phyloP scores from a whole-genome alignment of 2,113 vertebrate species.

The Lamprotornis superbus region DNA sequence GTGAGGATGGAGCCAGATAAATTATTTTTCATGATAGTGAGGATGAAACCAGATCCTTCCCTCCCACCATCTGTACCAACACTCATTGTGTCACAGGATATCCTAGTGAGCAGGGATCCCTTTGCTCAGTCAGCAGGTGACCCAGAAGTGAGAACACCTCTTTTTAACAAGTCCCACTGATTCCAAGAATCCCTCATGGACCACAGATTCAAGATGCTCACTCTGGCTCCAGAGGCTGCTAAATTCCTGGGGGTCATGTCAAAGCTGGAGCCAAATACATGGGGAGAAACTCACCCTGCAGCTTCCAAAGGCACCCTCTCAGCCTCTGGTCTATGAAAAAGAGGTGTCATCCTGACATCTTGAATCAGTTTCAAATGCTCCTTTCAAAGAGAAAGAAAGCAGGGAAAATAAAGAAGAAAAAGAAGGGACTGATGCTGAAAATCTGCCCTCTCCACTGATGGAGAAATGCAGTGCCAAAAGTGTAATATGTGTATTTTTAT shows the following conservation, averaged over 20 bases:
- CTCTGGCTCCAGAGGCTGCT: neutral
- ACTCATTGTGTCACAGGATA: too few relatives aligned
- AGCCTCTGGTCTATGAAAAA: neutral
- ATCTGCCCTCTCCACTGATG: neutral
- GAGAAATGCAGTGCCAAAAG: neutral
- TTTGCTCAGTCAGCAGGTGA: neutral
- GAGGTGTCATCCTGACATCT: neutral
- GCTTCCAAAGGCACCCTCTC: neutral
- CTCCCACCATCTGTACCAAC: neutral
- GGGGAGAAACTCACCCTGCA: neutral
- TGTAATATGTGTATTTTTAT: constrained; percentile 7
- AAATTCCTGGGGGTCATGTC: neutral
- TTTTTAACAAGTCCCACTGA: neutral
- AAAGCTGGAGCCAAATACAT: neutral
- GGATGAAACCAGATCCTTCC: neutral
- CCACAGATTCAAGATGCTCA: neutral
- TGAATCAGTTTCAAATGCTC: neutral
- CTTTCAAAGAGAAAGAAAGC: neutral
- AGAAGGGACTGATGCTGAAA: neutral
- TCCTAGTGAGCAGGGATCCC: neutral
- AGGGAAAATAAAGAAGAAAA: neutral
- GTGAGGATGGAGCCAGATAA: neutral
- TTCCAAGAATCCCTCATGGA: neutral
- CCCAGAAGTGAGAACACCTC: neutral
- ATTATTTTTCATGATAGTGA: neutral